Conservation (phyloP, 2,113 vertebrate genomes). For the Australoheros scitulus region DNA sequence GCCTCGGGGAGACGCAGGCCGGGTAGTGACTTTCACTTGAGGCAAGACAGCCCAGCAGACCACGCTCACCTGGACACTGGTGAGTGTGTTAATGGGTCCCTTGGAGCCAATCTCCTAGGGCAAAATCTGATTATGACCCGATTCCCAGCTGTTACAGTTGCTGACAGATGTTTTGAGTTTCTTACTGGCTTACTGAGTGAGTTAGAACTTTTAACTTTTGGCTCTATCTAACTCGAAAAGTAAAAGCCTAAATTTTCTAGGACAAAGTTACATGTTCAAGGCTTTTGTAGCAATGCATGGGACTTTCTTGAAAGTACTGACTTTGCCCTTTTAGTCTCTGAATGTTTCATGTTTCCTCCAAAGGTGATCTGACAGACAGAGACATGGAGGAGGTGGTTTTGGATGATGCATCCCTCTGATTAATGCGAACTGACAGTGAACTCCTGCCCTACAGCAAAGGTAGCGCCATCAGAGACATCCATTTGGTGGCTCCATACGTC, state of each 20-base stretch:
- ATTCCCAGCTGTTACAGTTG: conserved; percentile 40
- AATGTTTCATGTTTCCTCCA: conserved; percentile 26
- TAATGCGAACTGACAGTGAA: conserved; percentile 69
- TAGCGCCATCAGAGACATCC: conserved; percentile 61
- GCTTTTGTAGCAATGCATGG: not conserved
- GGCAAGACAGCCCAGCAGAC: conserved; percentile 20
- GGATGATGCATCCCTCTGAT: conserved; percentile 58
- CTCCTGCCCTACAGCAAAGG: conserved; percentile 69
- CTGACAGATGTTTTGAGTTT: conserved; percentile 4
- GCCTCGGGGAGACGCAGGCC: conserved; percentile 37
- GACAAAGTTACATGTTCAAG: not conserved
- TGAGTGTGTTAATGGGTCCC: conserved; percentile 66
- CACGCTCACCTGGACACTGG: conserved; percentile 48
- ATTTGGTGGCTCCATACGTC: conserved; percentile 70
- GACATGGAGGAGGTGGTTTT: conserved; percentile 22
- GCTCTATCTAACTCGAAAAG: not conserved
- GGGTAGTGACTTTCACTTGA: conserved; percentile 49
- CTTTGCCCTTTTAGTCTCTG: conserved; percentile 3
- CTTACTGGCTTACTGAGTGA: not conserved
- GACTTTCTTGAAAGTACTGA: not conserved
- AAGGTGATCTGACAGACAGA: conserved; percentile 33
- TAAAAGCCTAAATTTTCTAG: not conserved
- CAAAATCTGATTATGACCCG: conserved; percentile 62
- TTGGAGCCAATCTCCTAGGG: conserved; percentile 48
- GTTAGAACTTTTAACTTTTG: conserved; percentile 27